Conservation (phyloP, 2,888 invertebrate genomes). For the Torymus auratus region DNA sequence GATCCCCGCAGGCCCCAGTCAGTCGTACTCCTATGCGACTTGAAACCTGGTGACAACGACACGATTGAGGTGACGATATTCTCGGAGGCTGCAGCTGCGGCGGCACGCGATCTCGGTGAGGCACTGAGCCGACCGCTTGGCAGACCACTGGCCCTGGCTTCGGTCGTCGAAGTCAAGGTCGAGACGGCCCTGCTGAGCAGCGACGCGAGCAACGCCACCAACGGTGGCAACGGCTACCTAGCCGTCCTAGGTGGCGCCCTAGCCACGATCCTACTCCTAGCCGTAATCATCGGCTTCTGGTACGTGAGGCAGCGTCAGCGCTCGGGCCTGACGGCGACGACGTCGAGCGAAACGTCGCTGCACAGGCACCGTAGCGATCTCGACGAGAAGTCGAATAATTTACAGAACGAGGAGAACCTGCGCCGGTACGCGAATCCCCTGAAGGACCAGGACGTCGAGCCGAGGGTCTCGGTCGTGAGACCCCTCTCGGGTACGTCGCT, state of each 20-base stretch:
- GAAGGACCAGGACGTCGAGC: slow-evolving; percentile 81
- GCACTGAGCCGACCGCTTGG: slow-evolving; percentile 80
- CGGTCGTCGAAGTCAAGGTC: slow-evolving; percentile 87
- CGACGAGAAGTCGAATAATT: slow-evolving; percentile 91
- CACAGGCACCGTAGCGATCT: slow-evolving; percentile 82
- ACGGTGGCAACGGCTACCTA: slow-evolving; percentile 67
- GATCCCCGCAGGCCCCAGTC: slow-evolving; percentile 79
- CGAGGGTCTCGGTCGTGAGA: slow-evolving; percentile 78
- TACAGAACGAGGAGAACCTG: slow-evolving; percentile 93
- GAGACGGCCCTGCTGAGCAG: slow-evolving; percentile 83
- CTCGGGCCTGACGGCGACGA: slow-evolving; percentile 73
- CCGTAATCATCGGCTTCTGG: slow-evolving; percentile 71
- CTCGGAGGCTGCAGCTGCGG: slow-evolving; percentile 88
- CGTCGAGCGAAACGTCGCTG: slow-evolving; percentile 74
- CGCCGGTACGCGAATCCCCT: slow-evolving; percentile 89
- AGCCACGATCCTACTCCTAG: slow-evolving; percentile 68
- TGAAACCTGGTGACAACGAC: slow-evolving; percentile 87
- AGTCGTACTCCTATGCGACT: slow-evolving; percentile 89
- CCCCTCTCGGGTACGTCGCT: slow-evolving; percentile 76
- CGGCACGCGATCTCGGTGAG: slow-evolving; percentile 90
- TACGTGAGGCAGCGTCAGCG: slow-evolving; percentile 66
- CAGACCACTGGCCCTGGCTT: slow-evolving; percentile 82
- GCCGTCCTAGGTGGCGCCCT: slow-evolving; percentile 71
- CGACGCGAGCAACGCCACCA: slow-evolving; percentile 62
- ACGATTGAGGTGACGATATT: slow-evolving; percentile 91